These are phyloP conservation scores for Notechis scutatus DNA, from an alignment of 2,113 vertebrate genomes.

Conservation along the genomic window DNA sequence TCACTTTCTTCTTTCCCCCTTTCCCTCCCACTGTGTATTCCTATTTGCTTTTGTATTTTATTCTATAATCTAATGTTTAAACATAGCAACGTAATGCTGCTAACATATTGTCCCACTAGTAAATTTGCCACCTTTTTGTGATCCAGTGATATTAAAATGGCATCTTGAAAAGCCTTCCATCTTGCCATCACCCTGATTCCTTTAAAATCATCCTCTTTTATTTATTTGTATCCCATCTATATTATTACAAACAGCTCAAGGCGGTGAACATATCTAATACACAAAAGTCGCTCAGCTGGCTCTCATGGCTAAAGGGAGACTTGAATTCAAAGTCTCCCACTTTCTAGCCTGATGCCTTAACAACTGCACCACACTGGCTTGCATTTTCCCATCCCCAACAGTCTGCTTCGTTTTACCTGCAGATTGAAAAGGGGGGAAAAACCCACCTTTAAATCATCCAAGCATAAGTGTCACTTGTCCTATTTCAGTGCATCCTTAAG, in stretches of 20 bases:
- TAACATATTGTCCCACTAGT: background rate
- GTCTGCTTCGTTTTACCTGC: background rate
- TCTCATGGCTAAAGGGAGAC: background rate
- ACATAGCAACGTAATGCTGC: background rate
- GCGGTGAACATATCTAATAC: background rate
- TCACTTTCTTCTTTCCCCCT: no score
- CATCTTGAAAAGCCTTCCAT: background rate
- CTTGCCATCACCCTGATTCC: background rate
- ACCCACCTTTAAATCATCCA: background rate
- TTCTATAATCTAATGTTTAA: no score
- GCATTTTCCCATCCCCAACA: background rate
- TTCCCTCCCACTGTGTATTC: no score
- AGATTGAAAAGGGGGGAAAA: background rate
- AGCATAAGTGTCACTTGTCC: background rate
- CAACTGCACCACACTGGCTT: background rate
- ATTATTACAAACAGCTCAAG: background rate
- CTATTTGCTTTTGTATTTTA: no score
- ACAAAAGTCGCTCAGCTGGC: background rate
- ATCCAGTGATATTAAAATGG: background rate
- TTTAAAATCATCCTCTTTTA: background rate
- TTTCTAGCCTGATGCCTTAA: background rate
- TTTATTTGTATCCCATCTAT: background rate
- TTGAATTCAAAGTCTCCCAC: background rate
- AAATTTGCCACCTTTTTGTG: background rate
- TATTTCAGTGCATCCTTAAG: background rate